Base-by-base conservation (phyloP, 2,888 invertebrate genomes). In the Heliconius ethilla region DNA sequence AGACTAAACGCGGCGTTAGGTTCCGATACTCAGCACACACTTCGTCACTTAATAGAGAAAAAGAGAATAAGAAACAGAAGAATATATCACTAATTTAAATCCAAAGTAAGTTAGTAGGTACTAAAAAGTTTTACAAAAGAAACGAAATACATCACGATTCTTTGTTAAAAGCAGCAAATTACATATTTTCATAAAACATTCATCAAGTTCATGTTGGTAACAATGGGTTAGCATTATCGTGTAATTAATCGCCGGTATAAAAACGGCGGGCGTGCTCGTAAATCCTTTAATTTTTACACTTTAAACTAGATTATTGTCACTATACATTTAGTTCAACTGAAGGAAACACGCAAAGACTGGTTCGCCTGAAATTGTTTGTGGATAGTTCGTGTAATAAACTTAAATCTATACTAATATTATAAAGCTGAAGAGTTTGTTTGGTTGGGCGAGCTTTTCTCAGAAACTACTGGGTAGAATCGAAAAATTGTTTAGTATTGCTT, bases 241-340 rank as follows among this genome's bases (percentile, higher is more conserved):
- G 73, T 79, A 82, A 83, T 83, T 83, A 82, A 82, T 82, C 82
- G 79, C 70, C n/a, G 18, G 75, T 45, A 80, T 81, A 77, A 75
- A 80, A 74, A 59, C 65, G 75, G 76, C 73, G 27, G 76, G 74
- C 62, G 76, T 79, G 82, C 75, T 79, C 77, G 78, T 81, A 79
- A 81, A 79, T 82, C 82, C 79, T 70, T 79, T 80, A 72, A 78
- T 81, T 82, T 83, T 82, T 80, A 82, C 81, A 81, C 80, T 79
- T 78, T 78, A 78, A 81, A 81, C 73, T 80, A 82, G 77, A 81
- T 80, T 78, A 83, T 81, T 82, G 81, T 83, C 83, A 82, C 81
- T 81, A 76, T 70, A 72, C 33, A 65, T 76, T 79, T 79, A 79
- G 45, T 79, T 79, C 29, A 78, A 78, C 66, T 75, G 51, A 65